phyloP scores from a whole-genome alignment of 2,797 vertebrate genomes.

The Chrosomus eos region DNA sequence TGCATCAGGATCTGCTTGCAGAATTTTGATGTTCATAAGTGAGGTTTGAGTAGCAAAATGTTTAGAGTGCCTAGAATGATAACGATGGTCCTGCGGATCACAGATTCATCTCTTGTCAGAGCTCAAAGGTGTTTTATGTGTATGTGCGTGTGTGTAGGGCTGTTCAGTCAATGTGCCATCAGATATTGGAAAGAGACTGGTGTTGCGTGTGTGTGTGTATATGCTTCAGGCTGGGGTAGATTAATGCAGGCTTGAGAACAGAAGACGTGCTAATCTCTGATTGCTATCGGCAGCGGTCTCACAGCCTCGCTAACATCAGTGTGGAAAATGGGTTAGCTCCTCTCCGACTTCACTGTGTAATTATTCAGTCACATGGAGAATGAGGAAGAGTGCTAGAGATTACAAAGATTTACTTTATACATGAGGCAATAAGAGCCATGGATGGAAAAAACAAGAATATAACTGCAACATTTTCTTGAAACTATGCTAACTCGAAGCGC shows the following conservation, averaged over 20 bases:
- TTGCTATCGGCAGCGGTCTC: slow-evolving; percentile 57
- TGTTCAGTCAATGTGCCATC: slow-evolving; percentile 27
- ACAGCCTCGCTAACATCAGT: slow-evolving; percentile 27
- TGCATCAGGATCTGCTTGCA: neutral
- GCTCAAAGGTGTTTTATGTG: slow-evolving; percentile 21
- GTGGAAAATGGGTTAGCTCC: slow-evolving; percentile 52
- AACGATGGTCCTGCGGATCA: no score
- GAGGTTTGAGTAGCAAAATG: neutral
- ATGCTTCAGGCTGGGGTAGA: slow-evolving; percentile 33
- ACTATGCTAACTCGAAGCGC: neutral
- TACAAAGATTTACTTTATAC: slow-evolving; percentile 31
- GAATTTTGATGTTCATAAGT: neutral
- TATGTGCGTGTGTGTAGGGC: slow-evolving; percentile 6
- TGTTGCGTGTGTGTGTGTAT: slow-evolving; percentile 34
- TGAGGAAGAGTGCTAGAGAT: slow-evolving; percentile 28
- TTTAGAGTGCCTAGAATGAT: no score
- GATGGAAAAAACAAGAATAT: slow-evolving; percentile 17
- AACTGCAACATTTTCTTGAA: slow-evolving; percentile 1
- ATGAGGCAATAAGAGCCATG: slow-evolving; percentile 29
- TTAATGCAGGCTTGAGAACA: slow-evolving; percentile 46
- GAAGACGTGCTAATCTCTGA: slow-evolving; percentile 52
- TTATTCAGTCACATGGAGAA: slow-evolving; percentile 32
- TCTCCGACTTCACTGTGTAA: slow-evolving; percentile 46
- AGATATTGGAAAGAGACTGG: slow-evolving; percentile 31
- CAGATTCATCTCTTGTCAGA: slow-evolving; percentile 58